phyloP scores from a whole-genome alignment of 2,888 invertebrate species.

The Rotaria socialis region DNA sequence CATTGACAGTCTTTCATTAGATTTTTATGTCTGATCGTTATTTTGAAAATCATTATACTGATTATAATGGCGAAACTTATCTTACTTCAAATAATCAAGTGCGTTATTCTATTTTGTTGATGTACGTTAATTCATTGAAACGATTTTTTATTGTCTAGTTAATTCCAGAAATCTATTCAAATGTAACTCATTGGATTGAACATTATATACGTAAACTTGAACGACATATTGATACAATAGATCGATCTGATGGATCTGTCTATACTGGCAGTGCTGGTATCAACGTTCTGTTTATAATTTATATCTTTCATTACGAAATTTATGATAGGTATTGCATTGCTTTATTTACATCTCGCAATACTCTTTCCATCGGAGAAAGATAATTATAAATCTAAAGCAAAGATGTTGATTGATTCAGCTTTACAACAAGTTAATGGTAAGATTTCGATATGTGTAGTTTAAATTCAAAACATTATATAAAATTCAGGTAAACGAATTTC shows the following conservation, averaged over 20 bases:
- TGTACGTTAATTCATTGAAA: background rate
- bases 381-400: background rate
- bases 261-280: conserved; percentile 17
- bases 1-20: background rate
- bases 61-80: background rate
- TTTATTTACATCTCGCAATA: background rate
- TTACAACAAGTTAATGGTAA: background rate
- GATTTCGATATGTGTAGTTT: background rate
- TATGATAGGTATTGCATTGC: background rate
- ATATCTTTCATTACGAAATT: background rate
- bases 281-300: background rate
- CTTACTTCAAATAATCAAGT: background rate
- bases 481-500: conserved; percentile 12
- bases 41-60: background rate
- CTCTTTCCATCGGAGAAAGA: background rate
- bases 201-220: background rate
- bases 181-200: conserved; percentile 1
- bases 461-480: background rate
- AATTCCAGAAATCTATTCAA: background rate
- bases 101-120: background rate
- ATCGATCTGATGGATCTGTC: background rate
- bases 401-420: background rate
- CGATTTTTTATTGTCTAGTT: background rate
- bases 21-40: background rate
- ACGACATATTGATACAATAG: background rate